Base-by-base conservation (phyloP, 1,140 invertebrate genomes). In the Ylistrum balloti region DNA sequence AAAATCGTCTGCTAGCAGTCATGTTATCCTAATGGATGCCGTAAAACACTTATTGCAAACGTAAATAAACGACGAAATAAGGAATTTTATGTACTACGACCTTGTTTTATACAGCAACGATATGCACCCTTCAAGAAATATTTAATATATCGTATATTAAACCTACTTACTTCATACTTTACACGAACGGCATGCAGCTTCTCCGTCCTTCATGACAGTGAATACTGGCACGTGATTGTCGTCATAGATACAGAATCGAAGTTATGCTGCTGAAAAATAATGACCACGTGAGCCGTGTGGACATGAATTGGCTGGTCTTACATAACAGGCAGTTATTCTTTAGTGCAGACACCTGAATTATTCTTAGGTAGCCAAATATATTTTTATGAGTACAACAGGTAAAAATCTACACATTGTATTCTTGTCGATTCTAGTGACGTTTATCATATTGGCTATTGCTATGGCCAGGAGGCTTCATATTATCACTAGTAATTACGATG, bases 191-290 rank as follows among this genome's bases (percentile, higher is more conserved):
- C 9, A 74, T 28, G n/a, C 17, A 17, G 22, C 56, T 74, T 74
- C 56, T 74, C 56, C 56, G 56, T 74, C 56, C 56, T 74, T 74
- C 56, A 74, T 74, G 56, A 74, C 56, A 74, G 56, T 28, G 56
- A 74, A 74, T 74, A 74, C 56, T 7, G 28, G 56, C 56, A 74
- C 56, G 56, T 74, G 56, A 74, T 74, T n/a, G 56, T 74, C 28
- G 56, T 74, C 56, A 74, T 74, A 74, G 56, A 74, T 74, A 74
- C 56, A 74, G 56, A 74, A 74, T 74, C 22, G 56, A 74, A 74
- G 56, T 74, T n/a, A 74, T 74, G 56, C 56, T 74, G 56, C 56
- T 45, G 41, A 45, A 38, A n/a, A 38, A 38, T 38, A 38, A 7
- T 38, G 35, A 38, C 35, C 35, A 38, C 13, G 35, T 38, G 35